Evolutionary conservation across 2,797 vertebrate genomes (phyloP).

Genomic region (Monodelphis domestica): DNA sequence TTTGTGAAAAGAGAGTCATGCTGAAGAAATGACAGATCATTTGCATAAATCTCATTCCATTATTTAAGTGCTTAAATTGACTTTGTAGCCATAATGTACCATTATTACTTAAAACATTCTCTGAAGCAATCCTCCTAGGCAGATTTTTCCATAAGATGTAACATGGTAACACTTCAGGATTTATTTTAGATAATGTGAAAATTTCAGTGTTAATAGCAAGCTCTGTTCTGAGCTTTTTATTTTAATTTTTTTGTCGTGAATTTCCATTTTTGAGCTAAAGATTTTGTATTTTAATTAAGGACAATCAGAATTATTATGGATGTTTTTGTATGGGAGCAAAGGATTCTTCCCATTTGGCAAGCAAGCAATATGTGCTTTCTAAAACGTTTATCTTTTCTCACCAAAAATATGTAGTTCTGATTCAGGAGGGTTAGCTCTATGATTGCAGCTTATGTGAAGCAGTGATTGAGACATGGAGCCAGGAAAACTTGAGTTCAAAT

Average conservation of each 20-base stretch:
- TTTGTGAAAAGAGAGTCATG: constrained; percentile 13
- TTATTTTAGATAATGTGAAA: constrained; percentile 37
- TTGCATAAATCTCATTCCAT: constrained; percentile 34
- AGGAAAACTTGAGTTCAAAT: not conserved
- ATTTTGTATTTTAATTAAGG: not conserved
- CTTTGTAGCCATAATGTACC: not conserved
- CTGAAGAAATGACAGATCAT: constrained; percentile 21
- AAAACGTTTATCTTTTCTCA: not conserved
- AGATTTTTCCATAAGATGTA: constrained; percentile 24
- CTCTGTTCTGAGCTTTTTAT: constrained; percentile 20
- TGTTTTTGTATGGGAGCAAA: not conserved
- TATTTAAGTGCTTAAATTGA: constrained; percentile 37
- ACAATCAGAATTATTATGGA: not conserved
- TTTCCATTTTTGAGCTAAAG: constrained; percentile 44
- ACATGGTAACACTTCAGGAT: constrained; percentile 30
- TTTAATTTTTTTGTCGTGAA: constrained; percentile 21
- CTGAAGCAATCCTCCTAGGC: not conserved
- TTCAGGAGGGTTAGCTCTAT: not conserved
- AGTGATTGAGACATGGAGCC: not conserved
- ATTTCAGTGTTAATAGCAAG: constrained; percentile 25
- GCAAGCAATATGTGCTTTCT: not conserved
- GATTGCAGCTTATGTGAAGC: not conserved
- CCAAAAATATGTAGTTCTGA: not conserved
- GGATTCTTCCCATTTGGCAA: not conserved
- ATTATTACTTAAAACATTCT: constrained; percentile 47